Evolutionary conservation across 2,797 vertebrate species (phyloP).

Genomic region (Petrocephalus schoutedeni): DNA sequence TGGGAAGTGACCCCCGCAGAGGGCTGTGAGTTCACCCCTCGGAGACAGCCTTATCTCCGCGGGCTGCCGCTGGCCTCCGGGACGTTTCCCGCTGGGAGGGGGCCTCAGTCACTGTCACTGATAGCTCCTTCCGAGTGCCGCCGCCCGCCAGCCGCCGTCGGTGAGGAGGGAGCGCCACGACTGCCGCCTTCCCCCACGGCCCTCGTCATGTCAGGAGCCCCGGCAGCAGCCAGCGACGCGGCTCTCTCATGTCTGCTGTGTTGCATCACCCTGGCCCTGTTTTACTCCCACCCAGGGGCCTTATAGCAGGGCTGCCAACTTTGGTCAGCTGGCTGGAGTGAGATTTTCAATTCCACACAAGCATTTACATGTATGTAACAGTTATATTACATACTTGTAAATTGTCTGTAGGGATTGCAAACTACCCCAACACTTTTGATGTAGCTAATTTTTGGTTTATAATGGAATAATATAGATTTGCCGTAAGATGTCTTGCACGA

Average conservation of each 20-base stretch:
- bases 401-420: not conserved
- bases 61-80: not conserved
- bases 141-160: not conserved
- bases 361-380: not conserved
- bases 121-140: not conserved
- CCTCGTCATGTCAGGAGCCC: not conserved
- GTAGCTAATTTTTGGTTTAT: not conserved
- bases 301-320: not conserved
- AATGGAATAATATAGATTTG: not conserved
- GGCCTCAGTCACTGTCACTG: not conserved
- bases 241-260: not conserved
- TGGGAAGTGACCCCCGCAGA: slow-evolving; percentile 9
- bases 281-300: not conserved
- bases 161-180: not conserved
- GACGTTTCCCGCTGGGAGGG: not conserved
- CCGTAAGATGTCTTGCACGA: not conserved
- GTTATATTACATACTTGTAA: not conserved
- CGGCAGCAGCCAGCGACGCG: not conserved
- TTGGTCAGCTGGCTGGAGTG: not conserved
- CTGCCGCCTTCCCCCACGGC: not conserved
- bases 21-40: slow-evolving; percentile 29
- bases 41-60: slow-evolving; percentile 29
- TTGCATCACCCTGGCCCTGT: not conserved
- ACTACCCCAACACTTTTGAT: not conserved
- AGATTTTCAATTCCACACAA: not conserved